Evolutionary conservation across 1,140 invertebrate genomes (phyloP).

Genomic region (Drosophila bocqueti): DNA sequence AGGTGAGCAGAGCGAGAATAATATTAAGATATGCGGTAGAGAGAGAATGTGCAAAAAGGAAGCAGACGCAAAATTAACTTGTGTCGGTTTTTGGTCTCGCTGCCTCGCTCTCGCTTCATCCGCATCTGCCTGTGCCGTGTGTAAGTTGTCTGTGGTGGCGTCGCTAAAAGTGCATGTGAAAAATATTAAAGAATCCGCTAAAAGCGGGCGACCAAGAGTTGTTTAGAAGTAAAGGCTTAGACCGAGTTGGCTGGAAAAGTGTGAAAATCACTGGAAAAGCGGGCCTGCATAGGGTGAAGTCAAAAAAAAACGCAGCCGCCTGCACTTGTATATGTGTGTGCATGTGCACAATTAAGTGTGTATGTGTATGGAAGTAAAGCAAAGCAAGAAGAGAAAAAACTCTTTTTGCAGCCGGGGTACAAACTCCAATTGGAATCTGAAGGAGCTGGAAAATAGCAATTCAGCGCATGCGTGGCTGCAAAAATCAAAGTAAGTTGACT

Average conservation of each 20-base stretch:
- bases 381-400: conserved; percentile 37
- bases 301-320: conserved; percentile 31
- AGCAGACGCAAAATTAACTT: conserved; percentile 20
- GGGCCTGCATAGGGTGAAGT: background rate
- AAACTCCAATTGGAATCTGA: conserved; percentile 69
- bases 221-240: conserved; percentile 16
- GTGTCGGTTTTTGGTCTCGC: conserved; percentile 6
- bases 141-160: conserved; percentile 38
- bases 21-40: conserved; percentile 17
- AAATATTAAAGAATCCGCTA: conserved; percentile 33
- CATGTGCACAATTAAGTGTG: conserved; percentile 17
- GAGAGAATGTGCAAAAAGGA: conserved; percentile 35
- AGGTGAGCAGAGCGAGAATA: conserved; percentile 12
- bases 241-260: background rate
- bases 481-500: conserved; percentile 4
- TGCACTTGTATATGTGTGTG: conserved; percentile 50
- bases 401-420: conserved; percentile 53
- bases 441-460: conserved; percentile 11
- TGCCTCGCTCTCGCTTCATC: background rate
- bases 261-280: conserved; percentile 26
- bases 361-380: conserved; percentile 28
- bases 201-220: conserved; percentile 15
- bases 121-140: conserved; percentile 11
- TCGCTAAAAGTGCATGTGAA: conserved; percentile 65
- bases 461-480: conserved; percentile 58